Evolutionary conservation across 2,888 invertebrate species (phyloP), one percentile per base, ranked within the genome.

Genomic region (Meandrusa payeni): DNA sequence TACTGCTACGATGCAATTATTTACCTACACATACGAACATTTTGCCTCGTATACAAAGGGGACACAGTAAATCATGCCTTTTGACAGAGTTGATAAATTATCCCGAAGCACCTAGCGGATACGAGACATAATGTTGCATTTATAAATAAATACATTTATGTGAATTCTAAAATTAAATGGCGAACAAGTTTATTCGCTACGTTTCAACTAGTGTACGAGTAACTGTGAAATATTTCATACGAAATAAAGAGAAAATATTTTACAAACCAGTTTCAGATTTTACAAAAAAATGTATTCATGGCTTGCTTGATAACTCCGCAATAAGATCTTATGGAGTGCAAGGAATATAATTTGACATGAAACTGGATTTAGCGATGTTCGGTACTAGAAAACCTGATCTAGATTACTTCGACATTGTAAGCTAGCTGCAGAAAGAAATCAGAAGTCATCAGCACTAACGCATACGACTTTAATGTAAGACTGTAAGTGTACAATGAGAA

Each of bases 41-140:
- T 51, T 51, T 49, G 50, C 55, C 55, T 50, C 47, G 46, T 50
- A 50, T 52, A 51, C 59, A 47, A 51, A 55, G 58, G 50, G 52
- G 51, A 47, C 50, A 54, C 56, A 48, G 61, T 67, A 68, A 64
- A 70, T 70, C 65, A 66, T 60, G 58, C 58, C 62, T 61, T 61
- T 57, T 68, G 70, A 68, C 68, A 68, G 63, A 61, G 52, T 54
- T 69, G 67, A 68, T 69, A 68, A 67, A 70, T 69, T 69, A 60
- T 57, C 52, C 50, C 52, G 63, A 63, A 61, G 58, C 59, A 57
- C 52, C 51, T 55, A 55, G 57, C 52, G 47, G 47, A 52, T 52
- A 19, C 32, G 36, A 26, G 24, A 41, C 19, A 37, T 24, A 28
- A 39, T 24, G 13, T 11, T 31, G 41, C 27, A 53, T 43, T 37